Evolutionary conservation across 35 echinoderm and acorn worm species (phyloP).

Genomic region (Eucidaris tribuloides): DNA sequence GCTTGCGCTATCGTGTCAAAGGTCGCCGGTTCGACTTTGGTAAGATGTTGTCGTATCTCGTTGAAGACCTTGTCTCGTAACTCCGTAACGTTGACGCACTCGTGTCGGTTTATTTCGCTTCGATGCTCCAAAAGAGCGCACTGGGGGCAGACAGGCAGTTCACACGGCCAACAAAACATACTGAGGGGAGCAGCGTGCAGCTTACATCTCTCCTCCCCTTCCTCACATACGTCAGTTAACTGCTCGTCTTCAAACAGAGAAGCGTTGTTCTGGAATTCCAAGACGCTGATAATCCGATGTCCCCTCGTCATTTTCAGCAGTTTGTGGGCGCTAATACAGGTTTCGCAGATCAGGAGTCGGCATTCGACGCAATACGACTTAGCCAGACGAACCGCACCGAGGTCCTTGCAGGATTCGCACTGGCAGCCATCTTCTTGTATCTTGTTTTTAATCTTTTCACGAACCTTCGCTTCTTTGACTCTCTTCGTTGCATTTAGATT

Average conservation of each 20-base stretch:
- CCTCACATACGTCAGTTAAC: not conserved
- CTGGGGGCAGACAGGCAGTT: not conserved
- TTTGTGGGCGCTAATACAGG: not conserved
- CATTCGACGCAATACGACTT: conserved; percentile 23
- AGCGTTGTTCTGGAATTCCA: not conserved
- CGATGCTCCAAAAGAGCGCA: not conserved
- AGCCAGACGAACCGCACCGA: not conserved
- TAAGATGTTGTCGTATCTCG: not conserved
- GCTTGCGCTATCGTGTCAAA: not conserved
- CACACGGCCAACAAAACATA: not conserved
- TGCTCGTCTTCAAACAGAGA: not conserved
- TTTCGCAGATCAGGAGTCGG: not conserved
- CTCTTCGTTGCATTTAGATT: conserved; percentile 1
- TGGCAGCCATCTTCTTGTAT: conserved; percentile 15
- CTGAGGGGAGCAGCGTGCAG: not conserved
- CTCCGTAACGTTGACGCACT: not conserved
- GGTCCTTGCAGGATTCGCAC: conserved; percentile 23
- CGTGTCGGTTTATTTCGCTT: not conserved
- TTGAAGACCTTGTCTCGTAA: not conserved
- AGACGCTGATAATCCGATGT: not conserved
- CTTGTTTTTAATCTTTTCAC: not conserved
- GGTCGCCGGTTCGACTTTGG: not conserved
- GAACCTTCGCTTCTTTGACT: not conserved
- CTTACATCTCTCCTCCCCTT: not conserved
- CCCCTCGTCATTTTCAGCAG: conserved; percentile 7